Base-by-base conservation (phyloP, 2,113 vertebrate species). In the Rissa tridactyla region DNA sequence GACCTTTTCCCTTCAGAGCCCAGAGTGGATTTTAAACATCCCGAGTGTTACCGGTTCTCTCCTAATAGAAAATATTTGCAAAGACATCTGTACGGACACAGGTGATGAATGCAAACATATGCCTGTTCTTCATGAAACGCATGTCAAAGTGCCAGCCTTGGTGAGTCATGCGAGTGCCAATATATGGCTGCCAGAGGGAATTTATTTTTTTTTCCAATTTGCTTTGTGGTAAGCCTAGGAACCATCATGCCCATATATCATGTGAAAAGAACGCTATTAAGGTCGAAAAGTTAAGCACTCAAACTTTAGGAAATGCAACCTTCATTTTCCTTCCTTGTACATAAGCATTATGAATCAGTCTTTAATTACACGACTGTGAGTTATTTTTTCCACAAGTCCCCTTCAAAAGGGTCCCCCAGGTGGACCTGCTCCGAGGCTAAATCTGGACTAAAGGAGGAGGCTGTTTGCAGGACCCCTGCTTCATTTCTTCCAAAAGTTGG, bases 211-310 rank as follows among this genome's bases (percentile, higher is more conserved):
- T 40, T 13, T 61, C 75, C 61, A 32, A 1, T 93, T 92, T 94
- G 73, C 62, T 93, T 82, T 96, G 90, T 87, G 92, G 93, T 69
- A 91, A 93, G 54, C 57, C 57, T 49, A 85, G 87, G 84, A 80
- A 85, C n/a, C 15, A 1, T 51, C 47, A 60, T 95, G 57, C 30
- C 44, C 58, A 46, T 87, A 61, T 57, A 85, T 40, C 65, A 69
- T 71, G 25, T 85, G 62, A 90, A 96, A 95, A 96, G 36, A 87
- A 72, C 70, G 16, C 91, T 95, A 91, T 76, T 91, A 92, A 90
- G 90, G 96, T 95, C 46, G 27, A 94, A 95, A 93, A 94, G 93
- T 94, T 95, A 96, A 96, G 90, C 71, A 72, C 49, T 8, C 82
- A 72, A 82, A 70, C 6, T 91, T 91, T 86, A 93, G 92, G 92